Evolutionary conservation across 2,888 invertebrate genomes (phyloP).

Genomic region (Oscheius myriophilus): DNA sequence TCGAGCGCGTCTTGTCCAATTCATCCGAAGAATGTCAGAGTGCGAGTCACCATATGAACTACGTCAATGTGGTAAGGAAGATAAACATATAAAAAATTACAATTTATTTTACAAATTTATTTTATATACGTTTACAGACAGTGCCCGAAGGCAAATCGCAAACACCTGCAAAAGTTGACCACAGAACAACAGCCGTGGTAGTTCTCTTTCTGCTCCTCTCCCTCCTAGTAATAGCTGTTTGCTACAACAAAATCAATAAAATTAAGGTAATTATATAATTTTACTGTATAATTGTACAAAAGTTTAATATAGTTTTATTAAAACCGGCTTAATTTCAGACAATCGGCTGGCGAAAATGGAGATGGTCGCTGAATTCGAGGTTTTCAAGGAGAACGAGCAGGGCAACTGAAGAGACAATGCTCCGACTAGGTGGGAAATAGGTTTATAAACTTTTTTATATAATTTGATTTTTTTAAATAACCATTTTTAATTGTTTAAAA

Average conservation of each 20-base stretch:
- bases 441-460: too few relatives aligned
- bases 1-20: too few relatives aligned
- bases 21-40: not conserved
- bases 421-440: slow-evolving; percentile 35
- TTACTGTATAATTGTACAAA: too few relatives aligned
- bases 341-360: slow-evolving; percentile 24
- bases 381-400: slow-evolving; percentile 31
- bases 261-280: slow-evolving; percentile 4
- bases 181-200: not conserved
- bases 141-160: too few relatives aligned
- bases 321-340: too few relatives aligned
- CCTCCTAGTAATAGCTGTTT: slow-evolving; percentile 8
- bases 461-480: too few relatives aligned
- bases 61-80: not conserved
- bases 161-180: not conserved
- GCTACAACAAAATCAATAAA: slow-evolving; percentile 7
- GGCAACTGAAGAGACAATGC: slow-evolving; percentile 47
- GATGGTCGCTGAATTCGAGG: slow-evolving; percentile 20
- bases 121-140: too few relatives aligned
- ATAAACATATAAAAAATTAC: not conserved
- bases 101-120: not conserved
- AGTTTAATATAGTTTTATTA: too few relatives aligned
- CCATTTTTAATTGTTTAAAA: too few relatives aligned
- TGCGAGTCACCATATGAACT: slow-evolving; percentile 8
- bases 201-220: slow-evolving; percentile 9